A percentile compares a stretch with the other conserved stretches of the same genome.
Evolutionary conservation across 2,888 invertebrate genomes (phyloP).

Genomic region (Ectobius pallidus): DNA sequence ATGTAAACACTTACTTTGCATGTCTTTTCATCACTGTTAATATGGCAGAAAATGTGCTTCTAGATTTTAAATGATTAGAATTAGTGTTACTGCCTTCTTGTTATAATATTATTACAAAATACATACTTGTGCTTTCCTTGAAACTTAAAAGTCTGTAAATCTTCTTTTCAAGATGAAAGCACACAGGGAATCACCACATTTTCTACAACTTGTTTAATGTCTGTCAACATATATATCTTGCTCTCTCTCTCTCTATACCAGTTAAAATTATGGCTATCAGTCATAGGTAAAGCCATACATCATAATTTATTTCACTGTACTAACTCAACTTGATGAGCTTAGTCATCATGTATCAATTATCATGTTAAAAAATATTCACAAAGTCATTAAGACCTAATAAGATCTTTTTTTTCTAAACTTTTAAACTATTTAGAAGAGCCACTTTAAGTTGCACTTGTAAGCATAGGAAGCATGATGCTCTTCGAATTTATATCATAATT

Average conservation of each 20-base stretch:
- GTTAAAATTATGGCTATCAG: neutral
- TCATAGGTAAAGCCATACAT: neutral
- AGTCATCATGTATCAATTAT: neutral
- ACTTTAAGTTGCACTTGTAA: constrained; percentile 21
- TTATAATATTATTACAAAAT: constrained; percentile 21
- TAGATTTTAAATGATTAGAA: neutral
- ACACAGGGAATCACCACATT: neutral
- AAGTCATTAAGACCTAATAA: constrained; percentile 5
- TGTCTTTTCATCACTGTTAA: neutral
- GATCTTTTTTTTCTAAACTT: constrained; percentile 9
- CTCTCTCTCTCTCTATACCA: no score
- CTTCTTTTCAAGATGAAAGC: neutral
- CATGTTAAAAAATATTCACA: constrained; percentile 13
- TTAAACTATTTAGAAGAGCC: constrained; percentile 10
- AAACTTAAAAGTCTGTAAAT: neutral
- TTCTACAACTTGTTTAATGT: neutral
- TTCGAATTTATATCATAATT: constrained; percentile 16
- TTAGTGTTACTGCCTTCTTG: no score
- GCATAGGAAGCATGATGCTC: constrained; percentile 17
- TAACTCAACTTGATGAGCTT: neutral
- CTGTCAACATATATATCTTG: no score
- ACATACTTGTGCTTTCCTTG: neutral
- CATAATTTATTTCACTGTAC: neutral
- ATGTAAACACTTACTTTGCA: neutral
- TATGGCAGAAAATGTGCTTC: neutral